phyloP scores from a whole-genome alignment of 1,140 invertebrate species.

The Drosophila pruinosa region DNA sequence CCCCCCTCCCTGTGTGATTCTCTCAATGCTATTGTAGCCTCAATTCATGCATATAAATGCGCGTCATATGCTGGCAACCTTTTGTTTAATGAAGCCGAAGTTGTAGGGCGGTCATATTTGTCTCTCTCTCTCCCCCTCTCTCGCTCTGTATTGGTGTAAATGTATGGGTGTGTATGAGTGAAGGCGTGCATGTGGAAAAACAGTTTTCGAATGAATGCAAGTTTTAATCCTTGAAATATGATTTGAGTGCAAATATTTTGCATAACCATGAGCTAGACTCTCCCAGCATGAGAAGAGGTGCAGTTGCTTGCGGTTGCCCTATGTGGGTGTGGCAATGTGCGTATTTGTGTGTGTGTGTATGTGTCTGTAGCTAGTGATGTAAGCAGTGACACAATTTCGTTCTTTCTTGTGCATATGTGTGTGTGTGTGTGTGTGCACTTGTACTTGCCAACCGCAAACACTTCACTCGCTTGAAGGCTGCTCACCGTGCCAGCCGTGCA shows the following conservation, averaged over 20 bases:
- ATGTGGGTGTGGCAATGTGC: conserved; percentile 22
- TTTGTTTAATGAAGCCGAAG: conserved; percentile 78
- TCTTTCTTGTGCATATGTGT: conserved; percentile 47
- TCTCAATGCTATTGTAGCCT: background rate
- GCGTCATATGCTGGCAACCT: conserved; percentile 47
- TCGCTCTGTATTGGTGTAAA: background rate
- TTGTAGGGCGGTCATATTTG: conserved; percentile 38
- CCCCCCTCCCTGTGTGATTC: background rate
- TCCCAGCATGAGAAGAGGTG: background rate
- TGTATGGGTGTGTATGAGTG: conserved; percentile 13
- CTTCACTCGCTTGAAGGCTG: conserved; percentile 73
- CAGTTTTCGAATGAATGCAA: conserved; percentile 79
- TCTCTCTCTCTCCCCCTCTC: background rate
- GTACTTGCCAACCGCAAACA: conserved; percentile 80
- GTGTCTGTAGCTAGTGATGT: conserved; percentile 36
- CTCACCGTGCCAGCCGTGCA: conserved; percentile 26
- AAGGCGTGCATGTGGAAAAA: conserved; percentile 74
- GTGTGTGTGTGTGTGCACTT: conserved; percentile 62
- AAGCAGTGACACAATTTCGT: conserved; percentile 76
- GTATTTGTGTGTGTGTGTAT: conserved; percentile 13
- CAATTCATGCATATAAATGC: conserved; percentile 48
- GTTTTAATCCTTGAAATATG: conserved; percentile 82
- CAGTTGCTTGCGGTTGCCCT: conserved; percentile 52
- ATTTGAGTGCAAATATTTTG: conserved; percentile 82
- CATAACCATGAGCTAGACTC: conserved; percentile 74